Conservation (phyloP, 2,113 vertebrate species). For the Hippocampus abdominalis region DNA sequence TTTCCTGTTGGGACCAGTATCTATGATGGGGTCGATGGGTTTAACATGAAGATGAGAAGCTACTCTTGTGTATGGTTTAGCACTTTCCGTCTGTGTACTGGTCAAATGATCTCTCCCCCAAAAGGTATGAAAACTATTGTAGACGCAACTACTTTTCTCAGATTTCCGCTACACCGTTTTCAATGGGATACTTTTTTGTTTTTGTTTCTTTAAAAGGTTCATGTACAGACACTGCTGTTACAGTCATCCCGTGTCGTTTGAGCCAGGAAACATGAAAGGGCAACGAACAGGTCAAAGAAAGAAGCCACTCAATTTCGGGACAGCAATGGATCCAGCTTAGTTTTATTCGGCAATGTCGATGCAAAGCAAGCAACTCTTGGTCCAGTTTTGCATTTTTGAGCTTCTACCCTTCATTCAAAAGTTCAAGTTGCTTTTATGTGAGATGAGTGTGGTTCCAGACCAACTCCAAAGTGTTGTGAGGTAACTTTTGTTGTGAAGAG, state of each 20-base stretch:
- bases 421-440: not conserved
- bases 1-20: conserved; percentile 3
- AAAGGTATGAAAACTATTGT: conserved; percentile 44
- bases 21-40: conserved; percentile 19
- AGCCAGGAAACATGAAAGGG: not conserved
- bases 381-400: not conserved
- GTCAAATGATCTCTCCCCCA: conserved; percentile 37
- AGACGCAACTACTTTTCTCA: not conserved
- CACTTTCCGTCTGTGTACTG: conserved; percentile 39
- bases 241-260: not conserved
- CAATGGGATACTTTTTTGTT: not conserved
- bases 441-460: too few relatives aligned
- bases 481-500: not conserved
- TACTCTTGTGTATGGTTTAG: conserved; percentile 45
- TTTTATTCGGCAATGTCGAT: not conserved
- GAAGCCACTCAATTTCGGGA: not conserved
- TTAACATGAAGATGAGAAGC: conserved; percentile 46
- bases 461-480: too few relatives aligned
- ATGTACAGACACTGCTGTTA: not conserved
- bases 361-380: too few relatives aligned
- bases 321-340: not conserved
- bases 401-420: not conserved
- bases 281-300: not conserved
- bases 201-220: not conserved
- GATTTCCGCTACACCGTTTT: not conserved